Base-by-base conservation (phyloP, 1,140 invertebrate genomes). In the Drosophila serrata region DNA sequence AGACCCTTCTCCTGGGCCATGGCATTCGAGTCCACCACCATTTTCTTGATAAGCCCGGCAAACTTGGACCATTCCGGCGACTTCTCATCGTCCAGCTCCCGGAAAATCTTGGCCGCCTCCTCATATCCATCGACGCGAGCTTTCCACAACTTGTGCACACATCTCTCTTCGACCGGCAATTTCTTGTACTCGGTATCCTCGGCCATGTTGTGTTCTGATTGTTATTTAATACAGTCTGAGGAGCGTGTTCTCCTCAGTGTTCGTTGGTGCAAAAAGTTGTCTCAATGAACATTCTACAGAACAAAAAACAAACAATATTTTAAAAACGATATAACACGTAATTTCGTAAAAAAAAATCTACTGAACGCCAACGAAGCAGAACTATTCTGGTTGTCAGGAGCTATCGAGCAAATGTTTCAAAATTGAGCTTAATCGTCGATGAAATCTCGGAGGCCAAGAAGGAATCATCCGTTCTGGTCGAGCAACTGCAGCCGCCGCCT, bases 1-100 rank as follows among this genome's bases (percentile, higher is more conserved):
- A 99, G 93, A 29, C 97, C 99, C 94, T 98, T 99, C 92, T 99
- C 98, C 93, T 99, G 98, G 2, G 98, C 98, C 29, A 97, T 95
- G 39, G 96, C 98, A 96, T 99, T 99, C 65, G 96, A 98, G 92
- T 99, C 99, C 7, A 95, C 94, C 0, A 99, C 98, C 95, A 99
- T 98, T 93, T 99, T 99, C 91, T 99, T 99, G 37, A 99, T 95
- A n/a, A 99, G 93, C 6, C 97, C 96, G 2, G 97, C 93, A 93
- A 96, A 99, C 93, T 98, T 98, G 63, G 95, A 96, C 95, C 98
- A 99, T 91, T 99, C 98, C 2, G 97, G 95, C 48, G 97, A 97
- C 91, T 99, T 99, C 90, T 99, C 98, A 94, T 99, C 97, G 69
- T 96, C 96, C 68, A 97, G 95, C 77, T 95, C 95, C 48, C 95